Conservation (phyloP, 1,140 invertebrate genomes). For the Temnothorax longispinosus region DNA sequence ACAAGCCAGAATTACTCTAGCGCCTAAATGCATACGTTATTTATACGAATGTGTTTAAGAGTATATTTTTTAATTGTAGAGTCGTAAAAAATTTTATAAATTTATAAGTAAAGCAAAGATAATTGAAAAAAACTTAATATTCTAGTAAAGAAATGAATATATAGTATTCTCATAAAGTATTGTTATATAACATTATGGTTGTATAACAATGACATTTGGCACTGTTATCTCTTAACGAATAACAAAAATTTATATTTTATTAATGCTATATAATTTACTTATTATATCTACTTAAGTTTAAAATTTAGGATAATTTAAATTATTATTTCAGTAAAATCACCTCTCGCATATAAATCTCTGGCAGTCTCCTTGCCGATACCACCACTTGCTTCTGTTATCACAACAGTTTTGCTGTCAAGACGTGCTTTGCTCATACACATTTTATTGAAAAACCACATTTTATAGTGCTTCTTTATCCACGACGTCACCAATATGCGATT, state of each 20-base stretch:
- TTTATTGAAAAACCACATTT: background rate
- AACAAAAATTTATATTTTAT: background rate
- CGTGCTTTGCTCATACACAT: constrained; percentile 3
- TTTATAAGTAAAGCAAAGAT: too few species aligned
- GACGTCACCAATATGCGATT: background rate
- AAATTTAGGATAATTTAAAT: background rate
- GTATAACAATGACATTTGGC: too few species aligned
- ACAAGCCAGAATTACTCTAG: too few species aligned
- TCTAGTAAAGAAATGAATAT: too few species aligned
- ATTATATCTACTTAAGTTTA: background rate
- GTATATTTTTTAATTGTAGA: too few species aligned
- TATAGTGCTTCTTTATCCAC: background rate
- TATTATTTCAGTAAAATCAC: constrained; percentile 78
- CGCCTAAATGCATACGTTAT: too few species aligned
- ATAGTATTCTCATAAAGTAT: too few species aligned
- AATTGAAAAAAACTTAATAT: too few species aligned
- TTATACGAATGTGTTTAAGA: too few species aligned
- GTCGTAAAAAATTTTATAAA: too few species aligned
- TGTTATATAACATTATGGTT: too few species aligned
- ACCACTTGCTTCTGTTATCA: constrained; percentile 94
- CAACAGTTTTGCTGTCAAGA: constrained; percentile 19
- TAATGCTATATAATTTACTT: background rate
- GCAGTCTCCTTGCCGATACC: constrained; percentile 96
- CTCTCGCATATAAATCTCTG: constrained; percentile 90
- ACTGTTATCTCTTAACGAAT: too few species aligned